Evolutionary conservation across 2,797 vertebrate species (phyloP), one percentile per base, ranked within the genome.

Genomic region (Ceryle rudis): DNA sequence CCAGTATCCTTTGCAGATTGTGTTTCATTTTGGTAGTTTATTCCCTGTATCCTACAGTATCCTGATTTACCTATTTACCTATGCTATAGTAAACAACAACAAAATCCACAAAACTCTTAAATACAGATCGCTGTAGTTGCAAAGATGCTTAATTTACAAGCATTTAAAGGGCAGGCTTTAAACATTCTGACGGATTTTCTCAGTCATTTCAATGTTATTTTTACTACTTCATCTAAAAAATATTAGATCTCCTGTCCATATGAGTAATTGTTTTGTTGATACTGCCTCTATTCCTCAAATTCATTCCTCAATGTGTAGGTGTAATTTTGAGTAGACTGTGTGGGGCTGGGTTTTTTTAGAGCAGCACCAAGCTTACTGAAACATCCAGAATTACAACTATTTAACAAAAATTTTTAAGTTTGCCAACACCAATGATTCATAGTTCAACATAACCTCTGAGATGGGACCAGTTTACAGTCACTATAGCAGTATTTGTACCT

Each of bases 21-120:
- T n/a, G 1, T n/a, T 85, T 62, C 0, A 0, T 28, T 80, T 55
- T 37, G 10, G 22, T 65, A 10, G 28, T 55, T 14, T 73, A 9
- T 6, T 80, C 18, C 29, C 10, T 17, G 25, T 2, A 44, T 52
- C 9, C 16, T 62, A 35, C 39, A 54, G 46, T 31, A 83, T 80
- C 52, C 12, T 3, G 5, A 42, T 69, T 37, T 42, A 37, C 26
- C 0, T n/a, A 57, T 61, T 70, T 37, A n/a, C 31, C 14, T 44
- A 41, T 1, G 6, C 25, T 37, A 52, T 3, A 41, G 9, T 49
- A 46, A 64, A 52, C 15, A 23, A 22, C 69, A 51, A 49, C 3
- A 69, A 51, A 49, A 4, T 4, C 15, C 20, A 57, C 8, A 73
- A 60, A 47, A 3, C 7, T 18, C 26, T 39, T 33, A 14, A 28